Conservation (phyloP, 2,797 vertebrate species). For the Lacerta agilis region DNA sequence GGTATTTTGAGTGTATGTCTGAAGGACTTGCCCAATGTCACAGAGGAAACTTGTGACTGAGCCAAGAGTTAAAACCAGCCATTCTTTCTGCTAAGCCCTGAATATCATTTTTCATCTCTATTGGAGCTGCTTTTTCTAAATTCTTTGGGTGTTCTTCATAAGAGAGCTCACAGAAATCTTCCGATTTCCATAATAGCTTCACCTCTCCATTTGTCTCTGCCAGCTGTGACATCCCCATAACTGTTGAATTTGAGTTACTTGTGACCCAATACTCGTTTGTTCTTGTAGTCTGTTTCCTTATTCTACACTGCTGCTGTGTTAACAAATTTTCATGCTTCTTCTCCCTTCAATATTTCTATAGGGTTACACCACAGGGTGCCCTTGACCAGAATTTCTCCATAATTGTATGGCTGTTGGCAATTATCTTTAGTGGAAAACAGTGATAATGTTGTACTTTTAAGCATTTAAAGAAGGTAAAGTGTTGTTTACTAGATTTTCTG, state of each 20-base stretch:
- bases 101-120: not conserved
- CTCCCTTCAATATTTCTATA: slow-evolving; percentile 44
- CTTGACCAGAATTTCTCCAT: not conserved
- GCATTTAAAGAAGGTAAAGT: not conserved
- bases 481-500: slow-evolving; percentile 11
- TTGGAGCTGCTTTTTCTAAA: not conserved
- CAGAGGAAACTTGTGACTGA: not conserved
- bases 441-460: not conserved
- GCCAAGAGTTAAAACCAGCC: not conserved
- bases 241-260: not conserved
- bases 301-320: slow-evolving; percentile 10
- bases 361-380: not conserved
- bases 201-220: not conserved
- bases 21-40: not conserved
- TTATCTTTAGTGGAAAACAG: slow-evolving; percentile 5
- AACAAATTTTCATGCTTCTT: slow-evolving; percentile 46
- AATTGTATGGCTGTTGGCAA: slow-evolving; percentile 3
- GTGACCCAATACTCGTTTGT: not conserved
- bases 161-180: not conserved
- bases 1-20: not conserved
- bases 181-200: not conserved
- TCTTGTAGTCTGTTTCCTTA: slow-evolving; percentile 27
- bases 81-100: not conserved
- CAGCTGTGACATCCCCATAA: not conserved
- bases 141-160: not conserved